Conservation (phyloP, 2,113 vertebrate genomes). For the Odontophorus gujanensis region DNA sequence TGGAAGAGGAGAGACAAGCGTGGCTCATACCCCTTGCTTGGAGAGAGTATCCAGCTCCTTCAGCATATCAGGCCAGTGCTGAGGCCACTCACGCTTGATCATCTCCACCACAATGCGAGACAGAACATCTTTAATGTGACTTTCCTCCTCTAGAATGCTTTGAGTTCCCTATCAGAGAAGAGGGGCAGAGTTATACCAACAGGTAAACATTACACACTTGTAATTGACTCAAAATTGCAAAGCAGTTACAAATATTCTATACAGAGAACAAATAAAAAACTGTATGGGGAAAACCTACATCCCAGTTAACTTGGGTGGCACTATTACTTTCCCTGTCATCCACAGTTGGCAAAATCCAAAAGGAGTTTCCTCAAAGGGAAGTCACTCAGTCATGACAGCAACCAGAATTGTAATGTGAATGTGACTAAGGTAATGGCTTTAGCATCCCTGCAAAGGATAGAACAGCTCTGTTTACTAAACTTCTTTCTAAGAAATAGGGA, state of each 20-base stretch:
- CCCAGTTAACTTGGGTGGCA: neutral
- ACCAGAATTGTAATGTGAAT: neutral
- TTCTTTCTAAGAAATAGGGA: neutral
- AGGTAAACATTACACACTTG: neutral
- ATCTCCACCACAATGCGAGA: slow-evolving; percentile 96
- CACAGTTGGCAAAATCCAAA: neutral
- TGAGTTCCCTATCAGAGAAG: slow-evolving; percentile 85
- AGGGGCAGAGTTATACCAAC: neutral
- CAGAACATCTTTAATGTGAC: slow-evolving; percentile 94
- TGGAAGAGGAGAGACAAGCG: neutral
- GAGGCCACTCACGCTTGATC: slow-evolving; percentile 98
- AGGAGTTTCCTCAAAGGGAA: neutral
- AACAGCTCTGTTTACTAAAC: neutral
- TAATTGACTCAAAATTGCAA: neutral
- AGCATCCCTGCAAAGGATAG: neutral
- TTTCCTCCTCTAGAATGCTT: slow-evolving; percentile 92
- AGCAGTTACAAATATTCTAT: neutral
- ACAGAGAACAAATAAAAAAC: neutral
- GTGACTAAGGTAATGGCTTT: rapidly evolving
- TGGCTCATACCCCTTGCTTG: slow-evolving; percentile 86
- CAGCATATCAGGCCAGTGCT: slow-evolving; percentile 97
- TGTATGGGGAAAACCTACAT: neutral
- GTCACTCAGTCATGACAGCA: neutral
- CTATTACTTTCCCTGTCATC: neutral
- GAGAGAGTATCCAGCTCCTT: slow-evolving; percentile 92